Evolutionary conservation across 2,888 invertebrate species (phyloP), one percentile per base, ranked within the genome.

Genomic region (Colostygia pectinataria): DNA sequence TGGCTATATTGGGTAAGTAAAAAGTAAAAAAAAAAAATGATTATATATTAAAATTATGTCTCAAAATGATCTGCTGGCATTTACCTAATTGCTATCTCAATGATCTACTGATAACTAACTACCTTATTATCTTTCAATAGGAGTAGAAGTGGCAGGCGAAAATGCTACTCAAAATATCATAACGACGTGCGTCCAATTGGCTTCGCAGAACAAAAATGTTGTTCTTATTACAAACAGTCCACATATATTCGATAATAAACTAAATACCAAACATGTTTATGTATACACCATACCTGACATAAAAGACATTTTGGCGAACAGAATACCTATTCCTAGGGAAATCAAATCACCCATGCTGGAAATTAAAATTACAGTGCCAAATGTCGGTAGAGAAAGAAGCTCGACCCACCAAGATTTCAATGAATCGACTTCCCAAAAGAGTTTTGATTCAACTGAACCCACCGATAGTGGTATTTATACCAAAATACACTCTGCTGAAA

Each of bases 1-100:
- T 53, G 29, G 76, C 73, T 15, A 57, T 63, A 18, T 59, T 74
- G 46, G 81, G 85, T 84, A 70, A 68, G 61, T 44, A 23, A 23
- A 2, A 12, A 1, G 12, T 3, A 28, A 0, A n/a, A n/a, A n/a
- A n/a, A n/a, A n/a, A n/a, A 36, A 12, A 12, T 12, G 9, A 13
- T 13, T 4, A 36, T 6, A 24, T 4, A 3, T 12, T 41, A 15
- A n/a, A n/a, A n/a, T n/a, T n/a, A n/a, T n/a, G n/a, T n/a, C n/a
- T n/a, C n/a, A n/a, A n/a, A n/a, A n/a, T n/a, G n/a, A n/a, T n/a
- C n/a, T n/a, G n/a, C n/a, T n/a, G n/a, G n/a, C n/a, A n/a, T n/a
- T n/a, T n/a, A n/a, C n/a, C n/a, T n/a, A n/a, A n/a, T n/a, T n/a
- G n/a, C n/a, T n/a, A n/a, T n/a, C n/a, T n/a, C n/a, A n/a, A n/a